These are phyloP conservation scores for Psephotus haematonotus DNA, from an alignment of 2,113 vertebrate species.

Conservation along the genomic window DNA sequence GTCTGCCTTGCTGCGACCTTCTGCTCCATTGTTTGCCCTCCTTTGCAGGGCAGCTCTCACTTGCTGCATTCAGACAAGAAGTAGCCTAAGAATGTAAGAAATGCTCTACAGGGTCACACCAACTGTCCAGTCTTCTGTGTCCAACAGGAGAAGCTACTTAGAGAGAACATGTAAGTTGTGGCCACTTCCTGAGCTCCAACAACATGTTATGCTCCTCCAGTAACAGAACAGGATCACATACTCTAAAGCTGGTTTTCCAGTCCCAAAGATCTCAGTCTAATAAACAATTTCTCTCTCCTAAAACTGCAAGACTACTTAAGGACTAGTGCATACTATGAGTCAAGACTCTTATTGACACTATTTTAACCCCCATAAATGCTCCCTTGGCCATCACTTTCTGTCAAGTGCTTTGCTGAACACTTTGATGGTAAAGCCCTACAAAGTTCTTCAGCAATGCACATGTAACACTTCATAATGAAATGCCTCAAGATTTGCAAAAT, in stretches of 20 bases:
- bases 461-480: not conserved
- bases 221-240: not conserved
- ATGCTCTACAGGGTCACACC: not conserved
- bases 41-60: not conserved
- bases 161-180: not conserved
- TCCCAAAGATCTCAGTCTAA: not conserved
- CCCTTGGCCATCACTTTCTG: not conserved
- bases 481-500: not conserved
- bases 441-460: not conserved
- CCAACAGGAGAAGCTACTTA: not conserved
- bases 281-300: not conserved
- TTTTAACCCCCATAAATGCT: not conserved
- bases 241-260: not conserved
- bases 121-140: not conserved
- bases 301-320: not conserved
- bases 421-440: not conserved
- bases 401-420: not conserved
- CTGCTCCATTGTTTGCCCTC: not conserved
- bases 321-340: not conserved
- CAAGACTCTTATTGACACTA: not conserved
- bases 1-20: not conserved
- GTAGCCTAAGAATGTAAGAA: not conserved
- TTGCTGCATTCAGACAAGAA: not conserved
- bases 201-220: not conserved
- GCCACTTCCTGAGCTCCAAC: not conserved